Base-by-base conservation (phyloP, 2,888 invertebrate genomes). In the Melanotus villosus region DNA sequence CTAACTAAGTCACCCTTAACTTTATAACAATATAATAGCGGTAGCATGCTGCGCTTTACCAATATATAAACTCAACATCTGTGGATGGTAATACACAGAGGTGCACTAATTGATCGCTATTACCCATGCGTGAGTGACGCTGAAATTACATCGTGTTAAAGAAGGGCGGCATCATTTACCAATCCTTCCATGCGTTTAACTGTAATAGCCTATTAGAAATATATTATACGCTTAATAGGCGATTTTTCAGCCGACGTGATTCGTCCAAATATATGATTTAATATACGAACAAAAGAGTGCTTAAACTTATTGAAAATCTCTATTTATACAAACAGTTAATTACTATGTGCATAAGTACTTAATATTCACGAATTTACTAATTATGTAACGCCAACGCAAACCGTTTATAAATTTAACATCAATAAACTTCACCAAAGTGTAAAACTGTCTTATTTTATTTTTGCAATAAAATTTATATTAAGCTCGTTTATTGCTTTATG, bases 181-280 rank as follows among this genome's bases (percentile, higher is more conserved):
- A 65, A 71, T 65, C 68, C 73, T 70, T 65, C 57, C 73, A 72
- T 73, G 74, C 77, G 73, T 78, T 72, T 68, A 73, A 73, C 73
- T 69, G 68, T 76, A 74, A 75, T 75, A 71, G 67, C 64, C 73
- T 67, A 73, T 76, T 75, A 74, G 73, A 64, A 58, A 73, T 71
- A 68, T 73, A 71, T 75, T 76, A 73, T 75, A 57, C 47, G 54
- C 63, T 63, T 68, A 70, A 73, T 68, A 32, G 65, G 38, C 34
- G 52, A 66, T 60, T 63, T 70, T 69, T 70, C 50, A 66, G 54
- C 36, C 50, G 56, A 43, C 23, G 59, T 59, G 65, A 65, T 65
- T 65, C 59, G 19, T 7, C n/a, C n/a, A n/a, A n/a, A n/a, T n/a
- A n/a, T n/a, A n/a, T n/a, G n/a, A n/a, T n/a, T n/a, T n/a, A n/a